Evolutionary conservation across 2,113 vertebrate species (phyloP), one percentile per base, ranked within the genome.

Genomic region (Mastomys natalensis): DNA sequence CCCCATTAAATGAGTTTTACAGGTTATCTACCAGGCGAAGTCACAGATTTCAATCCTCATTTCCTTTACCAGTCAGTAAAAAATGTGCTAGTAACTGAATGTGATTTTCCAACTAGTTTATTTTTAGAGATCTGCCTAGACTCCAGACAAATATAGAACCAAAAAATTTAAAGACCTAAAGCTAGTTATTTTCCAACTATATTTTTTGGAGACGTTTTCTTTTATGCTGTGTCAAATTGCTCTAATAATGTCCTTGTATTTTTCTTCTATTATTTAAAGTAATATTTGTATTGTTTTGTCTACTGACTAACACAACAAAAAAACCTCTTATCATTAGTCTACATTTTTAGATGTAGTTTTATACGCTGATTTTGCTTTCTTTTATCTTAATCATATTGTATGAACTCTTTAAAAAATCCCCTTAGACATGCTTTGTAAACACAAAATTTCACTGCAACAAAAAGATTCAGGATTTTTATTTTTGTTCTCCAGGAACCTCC

Each of bases 231-330:
- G 68, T 17, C 0, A 21, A 92, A 55, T 91, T 51, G 93, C 95
- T 74, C 29, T 91, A 24, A 89, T 91, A 85, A 26, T 93, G 37
- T 73, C 74, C 72, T 94, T 94, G 45, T 89, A 21, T 88, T 95
- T 97, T 96, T 87, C 62, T 90, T 19, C 58, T 60, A 13, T 82
- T 81, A 13, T 53, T 80, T 85, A 82, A 93, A 78, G 29, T 77
- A 64, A 80, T 93, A 87, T 95, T 93, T 77, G 81, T 55, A 64
- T 97, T 86, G 24, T 55, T 95, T 76, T 95, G 40, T 60, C 40
- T 34, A 85, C 78, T 89, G 51, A 66, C 26, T 72, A 40, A 66
- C 7, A 17, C 10, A 73, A n/a, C 37, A 64, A n/a, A 64, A 66
- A 51, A 81, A 5, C 1, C 1, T 0, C 55, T 91, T 73, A 93